These are phyloP conservation scores for Murina feae DNA, from an alignment of 2,113 vertebrate genomes.

Conservation along the genomic window DNA sequence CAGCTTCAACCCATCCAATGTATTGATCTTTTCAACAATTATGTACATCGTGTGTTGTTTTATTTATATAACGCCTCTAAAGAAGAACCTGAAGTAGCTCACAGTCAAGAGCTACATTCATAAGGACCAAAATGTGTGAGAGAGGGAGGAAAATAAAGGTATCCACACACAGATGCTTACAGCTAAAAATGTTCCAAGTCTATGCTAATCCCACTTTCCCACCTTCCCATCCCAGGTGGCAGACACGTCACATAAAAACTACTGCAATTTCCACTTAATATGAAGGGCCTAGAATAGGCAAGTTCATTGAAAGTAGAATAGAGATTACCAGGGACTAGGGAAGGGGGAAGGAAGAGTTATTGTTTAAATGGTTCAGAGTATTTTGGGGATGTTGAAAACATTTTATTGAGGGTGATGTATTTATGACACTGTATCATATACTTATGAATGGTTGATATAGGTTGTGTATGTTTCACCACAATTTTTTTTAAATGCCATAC, in stretches of 20 bases:
- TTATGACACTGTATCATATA: neutral
- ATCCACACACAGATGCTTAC: rapidly evolving
- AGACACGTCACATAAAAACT: rapidly evolving
- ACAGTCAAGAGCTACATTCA: neutral
- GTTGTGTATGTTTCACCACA: neutral
- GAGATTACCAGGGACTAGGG: neutral
- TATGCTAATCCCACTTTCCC: neutral
- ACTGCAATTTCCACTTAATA: neutral
- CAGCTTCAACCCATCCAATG: neutral
- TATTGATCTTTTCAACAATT: neutral
- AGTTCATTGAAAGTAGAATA: neutral
- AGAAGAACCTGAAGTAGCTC: neutral
- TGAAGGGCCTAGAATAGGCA: neutral
- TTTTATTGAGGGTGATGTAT: neutral
- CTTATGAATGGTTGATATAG: neutral
- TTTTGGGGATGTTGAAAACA: neutral
- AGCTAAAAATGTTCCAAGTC: neutral
- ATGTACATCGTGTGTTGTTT: neutral
- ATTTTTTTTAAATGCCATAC: neutral
- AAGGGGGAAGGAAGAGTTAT: neutral
- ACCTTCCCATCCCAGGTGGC: neutral
- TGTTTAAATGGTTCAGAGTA: neutral
- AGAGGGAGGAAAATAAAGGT: neutral
- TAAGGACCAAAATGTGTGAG: neutral
- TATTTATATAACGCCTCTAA: neutral